A percentile compares a stretch with the other conserved stretches of the same genome.
Conservation (phyloP, 2,797 vertebrate species). For the Petrocephalus sullivani region DNA sequence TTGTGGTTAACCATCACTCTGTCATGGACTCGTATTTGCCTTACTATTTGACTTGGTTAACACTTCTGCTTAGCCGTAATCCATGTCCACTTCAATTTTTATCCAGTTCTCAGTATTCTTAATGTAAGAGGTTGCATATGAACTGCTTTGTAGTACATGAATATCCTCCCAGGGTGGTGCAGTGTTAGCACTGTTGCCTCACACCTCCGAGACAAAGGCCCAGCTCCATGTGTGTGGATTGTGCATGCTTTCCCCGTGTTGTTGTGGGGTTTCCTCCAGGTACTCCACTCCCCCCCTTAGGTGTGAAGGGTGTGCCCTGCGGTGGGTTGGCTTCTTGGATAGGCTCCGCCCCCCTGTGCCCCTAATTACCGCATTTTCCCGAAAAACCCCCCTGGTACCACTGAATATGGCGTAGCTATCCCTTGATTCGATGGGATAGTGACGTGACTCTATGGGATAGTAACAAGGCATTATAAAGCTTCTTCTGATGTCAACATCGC, state of each 20-base stretch:
- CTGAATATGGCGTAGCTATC: too few species aligned
- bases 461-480: too few species aligned
- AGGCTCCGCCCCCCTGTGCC: background rate
- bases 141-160: background rate
- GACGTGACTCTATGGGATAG: too few species aligned
- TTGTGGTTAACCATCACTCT: background rate
- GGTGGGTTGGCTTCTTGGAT: background rate
- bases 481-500: too few species aligned
- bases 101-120: too few species aligned
- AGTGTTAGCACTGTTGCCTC: background rate
- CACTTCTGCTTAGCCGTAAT: background rate
- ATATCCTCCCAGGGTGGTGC: background rate
- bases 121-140: too few species aligned
- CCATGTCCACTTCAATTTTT: background rate
- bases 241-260: background rate
- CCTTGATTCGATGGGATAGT: too few species aligned
- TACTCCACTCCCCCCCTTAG: background rate
- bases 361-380: background rate
- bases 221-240: background rate
- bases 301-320: background rate
- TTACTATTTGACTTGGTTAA: background rate
- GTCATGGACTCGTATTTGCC: background rate
- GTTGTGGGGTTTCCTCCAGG: background rate
- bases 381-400: too few species aligned
- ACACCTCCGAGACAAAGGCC: background rate